Evolutionary conservation across 64 coral and sea anemone genomes (phyloP), one percentile per base, ranked within the genome.

Genomic region (Acropora tenuis): DNA sequence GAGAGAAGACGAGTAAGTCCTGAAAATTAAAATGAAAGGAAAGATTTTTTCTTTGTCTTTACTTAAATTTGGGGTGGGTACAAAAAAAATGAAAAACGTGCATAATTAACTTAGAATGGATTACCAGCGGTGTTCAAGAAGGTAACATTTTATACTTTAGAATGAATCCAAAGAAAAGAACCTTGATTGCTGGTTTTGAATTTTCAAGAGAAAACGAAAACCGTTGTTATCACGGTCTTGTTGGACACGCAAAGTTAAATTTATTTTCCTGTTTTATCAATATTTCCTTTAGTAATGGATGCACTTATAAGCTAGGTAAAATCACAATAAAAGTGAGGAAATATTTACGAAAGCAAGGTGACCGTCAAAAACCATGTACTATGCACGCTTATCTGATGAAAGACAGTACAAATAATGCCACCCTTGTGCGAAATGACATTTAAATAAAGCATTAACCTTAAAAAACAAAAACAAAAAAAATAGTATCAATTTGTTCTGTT

Each of bases 41-140:
- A 83, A 45, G 8, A 18, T 46, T 1, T 17, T 46, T 30, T 30
- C 30, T 30, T 30, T 30, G 41, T n/a, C 58, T 46, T 67, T 83
- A 83, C 68, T 83, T 83, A 4, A 71, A 85, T 85, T 71, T 85
- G 61, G 82, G 82, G 65, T 69, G 61, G 82, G 42, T 43, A 12
- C 19, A 2, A 44, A 18, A 85, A 85, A 67, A 47, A 83, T 83
- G 80, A 63, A 83, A 83, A 68, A 43, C 41, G 68, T 57, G 47
- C 55, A 16, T 46, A 9, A 55, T 55, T 55, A 55, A 42, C 42
- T 3, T 41, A 74, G 3, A 4, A 40, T 41, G 71, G 4, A 76
- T 46, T 30, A 76, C 12, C 43, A 76, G 16, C 43, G 10, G 0
- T 1, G 30, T 76, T 42, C 9, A 13, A 76, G 12, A 43, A 76